Percentiles rank a stretch among this genome's conserved stretches.
Evolutionary conservation across 2,113 vertebrate species (phyloP).

Genomic region (Trichechus manatus): DNA sequence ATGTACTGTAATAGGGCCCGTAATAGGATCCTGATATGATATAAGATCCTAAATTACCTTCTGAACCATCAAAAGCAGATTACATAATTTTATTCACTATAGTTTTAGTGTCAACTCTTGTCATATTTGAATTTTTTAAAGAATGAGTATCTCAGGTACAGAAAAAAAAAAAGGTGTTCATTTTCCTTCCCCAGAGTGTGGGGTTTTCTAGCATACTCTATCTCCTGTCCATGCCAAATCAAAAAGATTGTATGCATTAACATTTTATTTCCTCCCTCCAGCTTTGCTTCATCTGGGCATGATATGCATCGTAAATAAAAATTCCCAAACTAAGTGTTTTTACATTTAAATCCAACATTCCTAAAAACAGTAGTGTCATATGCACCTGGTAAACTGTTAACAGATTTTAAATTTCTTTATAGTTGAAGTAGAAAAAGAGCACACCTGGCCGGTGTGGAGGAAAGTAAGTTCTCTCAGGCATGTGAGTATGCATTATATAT

Average conservation of each 20-base stretch:
- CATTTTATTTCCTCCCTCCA: background rate
- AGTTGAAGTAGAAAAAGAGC: background rate
- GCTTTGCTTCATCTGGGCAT: background rate
- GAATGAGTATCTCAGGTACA: background rate
- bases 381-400: slow-evolving; percentile 52
- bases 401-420: slow-evolving; percentile 48
- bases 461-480: background rate
- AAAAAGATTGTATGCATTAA: background rate
- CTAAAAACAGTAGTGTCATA: slow-evolving; percentile 8
- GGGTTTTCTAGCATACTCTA: background rate
- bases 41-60: background rate
- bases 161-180: background rate
- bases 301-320: slow-evolving; percentile 54
- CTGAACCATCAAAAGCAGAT: background rate
- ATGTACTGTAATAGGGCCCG: background rate
- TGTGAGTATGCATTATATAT: background rate
- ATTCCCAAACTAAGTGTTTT: slow-evolving; percentile 12
- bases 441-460: background rate
- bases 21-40: background rate
- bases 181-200: background rate
- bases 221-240: background rate
- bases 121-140: background rate
- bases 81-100: background rate
- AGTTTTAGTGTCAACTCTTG: background rate
- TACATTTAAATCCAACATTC: slow-evolving; percentile 50